These are phyloP conservation scores for Rhogogaster chlorosoma DNA, from an alignment of 2,888 invertebrate genomes.

Conservation along the genomic window DNA sequence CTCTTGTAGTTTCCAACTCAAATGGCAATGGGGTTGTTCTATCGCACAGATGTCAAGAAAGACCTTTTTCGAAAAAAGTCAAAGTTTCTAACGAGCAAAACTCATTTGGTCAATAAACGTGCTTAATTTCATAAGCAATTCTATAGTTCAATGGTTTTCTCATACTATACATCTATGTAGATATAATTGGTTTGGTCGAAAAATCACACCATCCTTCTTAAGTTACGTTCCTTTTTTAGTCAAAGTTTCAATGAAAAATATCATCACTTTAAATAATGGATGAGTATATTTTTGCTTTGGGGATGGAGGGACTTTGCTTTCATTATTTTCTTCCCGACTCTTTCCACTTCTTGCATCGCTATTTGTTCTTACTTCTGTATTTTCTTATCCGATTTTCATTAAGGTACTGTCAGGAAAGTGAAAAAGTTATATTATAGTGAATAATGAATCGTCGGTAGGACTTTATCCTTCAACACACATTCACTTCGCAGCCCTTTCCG, in stretches of 20 bases:
- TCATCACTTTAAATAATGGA: not conserved
- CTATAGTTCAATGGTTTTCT: not conserved
- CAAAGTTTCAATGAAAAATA: not conserved
- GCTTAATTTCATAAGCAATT: not conserved
- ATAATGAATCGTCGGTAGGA: not conserved
- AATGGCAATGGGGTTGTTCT: not conserved
- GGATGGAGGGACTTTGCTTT: not conserved
- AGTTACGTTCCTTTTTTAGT: not conserved
- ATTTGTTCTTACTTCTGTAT: not conserved
- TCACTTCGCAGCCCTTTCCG: not conserved
- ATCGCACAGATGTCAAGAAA: not conserved
- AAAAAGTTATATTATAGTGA: not conserved
- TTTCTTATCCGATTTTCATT: constrained; percentile 13
- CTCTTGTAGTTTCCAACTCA: not conserved
- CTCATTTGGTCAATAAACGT: not conserved
- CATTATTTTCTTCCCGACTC: not conserved
- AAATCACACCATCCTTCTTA: not conserved
- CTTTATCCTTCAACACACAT: not conserved
- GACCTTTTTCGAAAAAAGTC: not conserved
- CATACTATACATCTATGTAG: not conserved
- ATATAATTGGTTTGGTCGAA: not conserved
- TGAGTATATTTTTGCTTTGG: not conserved
- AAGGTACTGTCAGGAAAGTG: not conserved
- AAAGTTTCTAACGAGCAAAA: not conserved
- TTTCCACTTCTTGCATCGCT: not conserved